phyloP scores from a whole-genome alignment of 2,888 invertebrate species.

The Ditula angustiorana region DNA sequence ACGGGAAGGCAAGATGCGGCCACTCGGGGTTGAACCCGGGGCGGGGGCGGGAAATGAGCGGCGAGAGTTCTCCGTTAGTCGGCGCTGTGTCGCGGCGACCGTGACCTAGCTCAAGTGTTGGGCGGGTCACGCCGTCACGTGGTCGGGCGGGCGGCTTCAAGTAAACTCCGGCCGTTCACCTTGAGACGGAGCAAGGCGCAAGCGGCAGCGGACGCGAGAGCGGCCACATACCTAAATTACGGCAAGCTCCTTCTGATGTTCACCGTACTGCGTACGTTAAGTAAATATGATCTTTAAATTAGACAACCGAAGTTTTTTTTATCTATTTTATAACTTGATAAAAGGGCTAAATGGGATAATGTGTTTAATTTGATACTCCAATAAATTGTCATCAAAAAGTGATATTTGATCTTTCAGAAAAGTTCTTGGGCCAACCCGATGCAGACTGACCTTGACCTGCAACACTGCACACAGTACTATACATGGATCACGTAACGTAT shows the following conservation, averaged over 20 bases:
- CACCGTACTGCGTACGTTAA: too few species aligned
- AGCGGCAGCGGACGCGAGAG: conserved; percentile 59
- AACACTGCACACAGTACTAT: conserved; percentile 5
- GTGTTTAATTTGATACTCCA: too few species aligned
- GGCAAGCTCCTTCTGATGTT: too few species aligned
- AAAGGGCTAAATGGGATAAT: too few species aligned
- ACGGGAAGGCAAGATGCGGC: conserved; percentile 60
- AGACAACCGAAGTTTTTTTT: too few species aligned
- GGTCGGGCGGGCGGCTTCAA: conserved; percentile 75
- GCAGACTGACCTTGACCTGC: not conserved
- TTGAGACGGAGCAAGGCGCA: conserved; percentile 66
- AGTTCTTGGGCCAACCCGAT: not conserved
- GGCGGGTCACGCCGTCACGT: conserved; percentile 71
- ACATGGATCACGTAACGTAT: not conserved
- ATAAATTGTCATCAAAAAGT: too few species aligned
- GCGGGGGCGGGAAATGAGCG: conserved; percentile 40
- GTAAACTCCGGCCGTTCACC: conserved; percentile 77
- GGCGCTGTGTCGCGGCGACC: conserved; percentile 72
- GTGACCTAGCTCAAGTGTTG: conserved; percentile 82
- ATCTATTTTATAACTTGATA: too few species aligned
- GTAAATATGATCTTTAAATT: too few species aligned
- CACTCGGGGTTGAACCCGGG: conserved; percentile 51
- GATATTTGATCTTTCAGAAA: not conserved
- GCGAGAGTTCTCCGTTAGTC: conserved; percentile 60
- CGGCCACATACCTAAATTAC: not conserved